Evolutionary conservation across 2,113 vertebrate genomes (phyloP).

Genomic region (Strix uralensis): DNA sequence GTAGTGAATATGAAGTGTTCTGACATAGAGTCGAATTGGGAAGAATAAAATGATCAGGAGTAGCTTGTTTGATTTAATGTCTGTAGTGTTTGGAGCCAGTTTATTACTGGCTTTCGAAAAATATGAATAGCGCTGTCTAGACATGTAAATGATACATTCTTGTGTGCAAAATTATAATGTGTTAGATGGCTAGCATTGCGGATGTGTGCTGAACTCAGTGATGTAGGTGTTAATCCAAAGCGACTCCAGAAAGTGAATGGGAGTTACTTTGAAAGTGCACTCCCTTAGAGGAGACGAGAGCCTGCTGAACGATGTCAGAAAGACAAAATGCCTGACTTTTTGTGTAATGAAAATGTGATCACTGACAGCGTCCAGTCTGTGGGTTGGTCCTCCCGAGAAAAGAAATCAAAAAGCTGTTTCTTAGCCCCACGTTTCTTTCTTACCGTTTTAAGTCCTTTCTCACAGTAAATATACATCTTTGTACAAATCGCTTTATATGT

Average conservation of each 20-base stretch:
- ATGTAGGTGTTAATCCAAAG: not conserved
- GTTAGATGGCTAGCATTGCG: not conserved
- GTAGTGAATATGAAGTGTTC: not conserved
- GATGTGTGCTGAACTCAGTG: not conserved
- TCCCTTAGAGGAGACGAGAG: not conserved
- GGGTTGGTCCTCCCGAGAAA: conserved; percentile 58
- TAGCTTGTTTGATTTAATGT: conserved; percentile 30
- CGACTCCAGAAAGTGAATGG: not conserved
- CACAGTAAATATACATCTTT: conserved; percentile 44
- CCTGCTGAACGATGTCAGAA: not conserved
- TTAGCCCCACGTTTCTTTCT: conserved; percentile 59
- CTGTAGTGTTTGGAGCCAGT: not conserved
- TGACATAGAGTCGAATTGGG: not conserved
- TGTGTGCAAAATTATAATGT: not conserved
- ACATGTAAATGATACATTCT: not conserved
- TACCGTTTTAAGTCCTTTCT: conserved; percentile 57
- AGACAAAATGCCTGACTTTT: conserved; percentile 15
- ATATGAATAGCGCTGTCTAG: not conserved
- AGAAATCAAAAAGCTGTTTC: conserved; percentile 58
- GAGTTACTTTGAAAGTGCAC: not conserved
- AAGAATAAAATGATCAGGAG: conserved; percentile 12
- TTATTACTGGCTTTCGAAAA: conserved; percentile 32
- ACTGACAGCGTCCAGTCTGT: conserved; percentile 43
- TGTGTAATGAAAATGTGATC: not conserved
- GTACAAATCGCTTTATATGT: conserved; percentile 61